These are phyloP conservation scores for Macrobrachium nipponense DNA, from an alignment of 1,140 invertebrate species.

Conservation along the genomic window DNA sequence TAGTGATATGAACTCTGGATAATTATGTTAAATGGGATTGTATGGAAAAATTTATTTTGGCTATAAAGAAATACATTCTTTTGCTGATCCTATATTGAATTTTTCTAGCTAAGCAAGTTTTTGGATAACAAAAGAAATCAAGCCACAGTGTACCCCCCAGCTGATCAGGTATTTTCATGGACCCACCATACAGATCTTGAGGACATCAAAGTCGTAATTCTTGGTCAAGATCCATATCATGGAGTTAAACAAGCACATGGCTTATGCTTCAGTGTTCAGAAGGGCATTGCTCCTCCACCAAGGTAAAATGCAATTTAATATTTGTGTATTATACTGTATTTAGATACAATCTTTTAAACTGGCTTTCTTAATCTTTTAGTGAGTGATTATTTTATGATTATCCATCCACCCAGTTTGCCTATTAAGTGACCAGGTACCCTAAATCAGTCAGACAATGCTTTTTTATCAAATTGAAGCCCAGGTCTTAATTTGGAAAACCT, in stretches of 20 bases:
- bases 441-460: too few species aligned
- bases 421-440: too few species aligned
- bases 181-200: conserved; percentile 69
- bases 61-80: not conserved
- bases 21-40: too few species aligned
- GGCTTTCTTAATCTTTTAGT: too few species aligned
- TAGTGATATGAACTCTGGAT: too few species aligned
- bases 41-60: not conserved
- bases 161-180: conserved; percentile 73
- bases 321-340: too few species aligned
- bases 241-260: conserved; percentile 76
- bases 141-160: conserved; percentile 72
- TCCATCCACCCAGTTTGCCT: too few species aligned
- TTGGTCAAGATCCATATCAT: conserved; percentile 79
- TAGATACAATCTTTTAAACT: too few species aligned
- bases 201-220: conserved; percentile 71
- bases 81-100: not conserved
- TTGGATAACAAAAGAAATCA: conserved; percentile 70
- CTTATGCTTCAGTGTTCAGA: conserved; percentile 77
- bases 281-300: conserved; percentile 74
- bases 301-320: conserved; percentile 29
- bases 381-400: too few species aligned
- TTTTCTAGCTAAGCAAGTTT: conserved; percentile 71
- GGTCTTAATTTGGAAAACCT: too few species aligned
- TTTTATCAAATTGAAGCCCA: too few species aligned